A percentile compares a stretch with the other conserved stretches of the same genome.
Conservation (phyloP, 2,797 vertebrate genomes). For the Morelia viridis region DNA sequence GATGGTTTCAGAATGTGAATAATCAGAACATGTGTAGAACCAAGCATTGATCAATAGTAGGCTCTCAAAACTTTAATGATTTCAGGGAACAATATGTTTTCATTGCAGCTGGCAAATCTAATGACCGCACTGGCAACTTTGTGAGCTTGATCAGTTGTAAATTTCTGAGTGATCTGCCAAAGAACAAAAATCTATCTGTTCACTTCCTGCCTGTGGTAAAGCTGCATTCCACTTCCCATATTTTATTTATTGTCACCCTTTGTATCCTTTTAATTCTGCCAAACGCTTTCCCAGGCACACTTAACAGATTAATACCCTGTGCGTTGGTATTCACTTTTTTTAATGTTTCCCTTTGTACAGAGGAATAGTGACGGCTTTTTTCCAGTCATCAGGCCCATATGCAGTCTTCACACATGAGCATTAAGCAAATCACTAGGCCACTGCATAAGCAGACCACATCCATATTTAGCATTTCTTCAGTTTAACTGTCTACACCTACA, state of each 20-base stretch:
- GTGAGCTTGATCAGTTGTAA: background rate
- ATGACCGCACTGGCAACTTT: background rate
- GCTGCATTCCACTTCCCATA: background rate
- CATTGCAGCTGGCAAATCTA: background rate
- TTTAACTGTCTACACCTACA: background rate
- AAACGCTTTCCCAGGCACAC: background rate
- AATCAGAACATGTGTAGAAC: background rate
- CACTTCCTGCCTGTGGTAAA: background rate
- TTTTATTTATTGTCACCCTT: background rate
- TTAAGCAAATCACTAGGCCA: background rate
- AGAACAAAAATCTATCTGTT: background rate
- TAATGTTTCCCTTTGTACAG: background rate
- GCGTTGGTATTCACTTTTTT: background rate
- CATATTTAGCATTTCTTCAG: background rate
- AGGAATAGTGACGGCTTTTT: background rate
- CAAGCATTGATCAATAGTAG: background rate
- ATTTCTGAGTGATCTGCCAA: background rate
- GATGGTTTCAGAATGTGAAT: background rate
- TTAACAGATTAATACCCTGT: background rate
- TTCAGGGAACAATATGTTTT: background rate
- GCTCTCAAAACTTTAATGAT: background rate
- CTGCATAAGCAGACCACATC: background rate
- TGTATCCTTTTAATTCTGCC: background rate
- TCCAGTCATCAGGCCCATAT: background rate
- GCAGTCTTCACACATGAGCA: background rate